Conservation (phyloP, 1,140 invertebrate species). For the Heliconius congener region DNA sequence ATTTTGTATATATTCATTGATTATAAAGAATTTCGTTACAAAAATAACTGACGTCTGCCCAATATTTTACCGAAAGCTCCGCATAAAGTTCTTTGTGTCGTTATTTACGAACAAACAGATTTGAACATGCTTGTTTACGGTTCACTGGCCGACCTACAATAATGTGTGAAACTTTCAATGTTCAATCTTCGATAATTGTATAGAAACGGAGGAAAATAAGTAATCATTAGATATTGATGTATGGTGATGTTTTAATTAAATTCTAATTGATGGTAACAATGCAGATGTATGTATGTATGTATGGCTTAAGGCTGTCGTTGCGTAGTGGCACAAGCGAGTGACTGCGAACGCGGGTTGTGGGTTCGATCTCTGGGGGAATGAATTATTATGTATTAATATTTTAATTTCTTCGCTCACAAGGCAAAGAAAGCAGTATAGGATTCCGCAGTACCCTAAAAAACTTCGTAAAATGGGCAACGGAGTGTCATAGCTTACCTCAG, state of each 20-base stretch:
- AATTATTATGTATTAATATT: too few relatives aligned
- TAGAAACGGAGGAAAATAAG: neutral
- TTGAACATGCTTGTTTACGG: slow-evolving; percentile 31
- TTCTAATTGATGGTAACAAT: neutral
- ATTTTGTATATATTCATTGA: slow-evolving; percentile 9
- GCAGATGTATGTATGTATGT: too few relatives aligned
- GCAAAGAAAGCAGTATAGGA: too few relatives aligned
- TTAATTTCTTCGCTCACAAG: too few relatives aligned
- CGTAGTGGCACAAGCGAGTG: too few relatives aligned
- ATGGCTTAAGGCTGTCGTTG: too few relatives aligned
- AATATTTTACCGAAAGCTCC: slow-evolving; percentile 38
- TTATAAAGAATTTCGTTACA: slow-evolving; percentile 34
- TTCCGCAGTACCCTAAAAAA: too few relatives aligned
- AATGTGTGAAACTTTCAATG: neutral
- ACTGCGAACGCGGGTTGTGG: too few relatives aligned
- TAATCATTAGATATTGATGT: neutral
- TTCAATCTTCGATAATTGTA: neutral
- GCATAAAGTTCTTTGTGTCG: slow-evolving; percentile 39
- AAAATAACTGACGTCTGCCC: slow-evolving; percentile 39
- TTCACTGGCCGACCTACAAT: slow-evolving; percentile 13
- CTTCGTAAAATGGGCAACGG: too few relatives aligned
- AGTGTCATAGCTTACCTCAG: neutral
- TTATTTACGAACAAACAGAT: slow-evolving; percentile 39
- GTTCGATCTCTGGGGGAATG: neutral
- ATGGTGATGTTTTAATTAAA: slow-evolving; percentile 1